Percentiles rank a stretch among this genome's conserved stretches.
These are phyloP conservation scores for Cyprinodon brontotheroides DNA, from an alignment of 2,113 vertebrate genomes.

Conservation along the genomic window DNA sequence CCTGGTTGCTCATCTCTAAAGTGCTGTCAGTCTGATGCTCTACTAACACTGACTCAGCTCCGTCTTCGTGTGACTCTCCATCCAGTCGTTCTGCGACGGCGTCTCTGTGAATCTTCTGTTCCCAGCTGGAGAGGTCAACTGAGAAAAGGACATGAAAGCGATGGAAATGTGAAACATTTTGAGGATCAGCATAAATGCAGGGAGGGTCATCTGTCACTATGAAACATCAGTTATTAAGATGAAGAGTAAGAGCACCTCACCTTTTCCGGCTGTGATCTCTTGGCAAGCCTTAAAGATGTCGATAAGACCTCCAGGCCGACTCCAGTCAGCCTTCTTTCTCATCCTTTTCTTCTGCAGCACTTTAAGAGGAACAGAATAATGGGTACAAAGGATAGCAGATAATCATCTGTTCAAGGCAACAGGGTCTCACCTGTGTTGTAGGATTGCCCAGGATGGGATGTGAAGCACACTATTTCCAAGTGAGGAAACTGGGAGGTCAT, in stretches of 20 bases:
- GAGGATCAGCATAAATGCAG: neutral
- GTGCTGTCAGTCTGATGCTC: slow-evolving; percentile 84
- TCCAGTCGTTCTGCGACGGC: slow-evolving; percentile 74
- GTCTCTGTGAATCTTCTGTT: slow-evolving; percentile 88
- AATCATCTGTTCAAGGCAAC: neutral
- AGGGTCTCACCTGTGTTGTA: slow-evolving; percentile 64
- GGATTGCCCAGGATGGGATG: slow-evolving; percentile 85
- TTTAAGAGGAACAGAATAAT: slow-evolving; percentile 40
- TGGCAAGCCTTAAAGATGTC: slow-evolving; percentile 88
- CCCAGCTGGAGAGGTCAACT: slow-evolving; percentile 92
- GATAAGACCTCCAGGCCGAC: slow-evolving; percentile 82
- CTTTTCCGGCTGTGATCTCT: slow-evolving; percentile 85
- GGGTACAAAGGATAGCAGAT: neutral
- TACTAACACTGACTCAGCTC: slow-evolving; percentile 76
- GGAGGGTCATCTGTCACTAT: neutral
- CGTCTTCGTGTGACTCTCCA: slow-evolving; percentile 77
- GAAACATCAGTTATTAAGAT: neutral
- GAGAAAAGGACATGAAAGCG: slow-evolving; percentile 11
- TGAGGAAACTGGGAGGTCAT: slow-evolving; percentile 85
- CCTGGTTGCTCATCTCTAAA: slow-evolving; percentile 80
- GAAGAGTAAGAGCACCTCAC: slow-evolving; percentile 59
- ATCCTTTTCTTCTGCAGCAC: slow-evolving; percentile 87
- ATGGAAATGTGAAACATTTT: slow-evolving; percentile 4
- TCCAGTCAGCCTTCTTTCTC: slow-evolving; percentile 82
- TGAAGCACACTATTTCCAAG: slow-evolving; percentile 86